Conservation (phyloP, 2,797 vertebrate genomes). For the Prunella strophiata region DNA sequence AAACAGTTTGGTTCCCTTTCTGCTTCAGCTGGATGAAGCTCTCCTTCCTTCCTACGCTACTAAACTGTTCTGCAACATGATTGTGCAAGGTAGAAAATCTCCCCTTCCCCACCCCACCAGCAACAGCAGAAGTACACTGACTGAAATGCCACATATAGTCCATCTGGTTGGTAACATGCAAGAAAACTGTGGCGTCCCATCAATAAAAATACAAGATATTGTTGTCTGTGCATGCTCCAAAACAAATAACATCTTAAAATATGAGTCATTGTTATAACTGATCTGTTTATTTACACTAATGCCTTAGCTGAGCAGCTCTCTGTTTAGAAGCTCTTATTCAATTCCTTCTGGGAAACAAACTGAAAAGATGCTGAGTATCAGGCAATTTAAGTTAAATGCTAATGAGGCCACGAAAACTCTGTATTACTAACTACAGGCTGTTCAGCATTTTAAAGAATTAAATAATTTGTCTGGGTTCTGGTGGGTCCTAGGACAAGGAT, state of each 20-base stretch:
- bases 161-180: not conserved
- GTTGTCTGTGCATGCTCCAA: not conserved
- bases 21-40: not conserved
- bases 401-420: not conserved
- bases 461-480: not conserved
- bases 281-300: constrained; percentile 31
- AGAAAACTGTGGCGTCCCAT: not conserved
- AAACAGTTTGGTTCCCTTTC: not conserved
- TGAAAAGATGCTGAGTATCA: not conserved
- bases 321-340: not conserved
- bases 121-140: not conserved
- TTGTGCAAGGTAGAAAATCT: not conserved
- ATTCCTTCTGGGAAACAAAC: not conserved
- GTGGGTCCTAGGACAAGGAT: not conserved
- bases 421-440: not conserved
- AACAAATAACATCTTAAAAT: constrained; percentile 31
- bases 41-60: not conserved
- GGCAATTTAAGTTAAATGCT: not conserved
- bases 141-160: not conserved
- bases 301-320: not conserved
- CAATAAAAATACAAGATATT: not conserved
- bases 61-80: not conserved
- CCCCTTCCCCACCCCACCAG: not conserved
- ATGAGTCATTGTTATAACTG: not conserved
- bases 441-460: not conserved